Percentiles rank a stretch among this genome's conserved stretches.
phyloP scores from a whole-genome alignment of 2,888 invertebrate species.

The Chromoteleia sp. region DNA sequence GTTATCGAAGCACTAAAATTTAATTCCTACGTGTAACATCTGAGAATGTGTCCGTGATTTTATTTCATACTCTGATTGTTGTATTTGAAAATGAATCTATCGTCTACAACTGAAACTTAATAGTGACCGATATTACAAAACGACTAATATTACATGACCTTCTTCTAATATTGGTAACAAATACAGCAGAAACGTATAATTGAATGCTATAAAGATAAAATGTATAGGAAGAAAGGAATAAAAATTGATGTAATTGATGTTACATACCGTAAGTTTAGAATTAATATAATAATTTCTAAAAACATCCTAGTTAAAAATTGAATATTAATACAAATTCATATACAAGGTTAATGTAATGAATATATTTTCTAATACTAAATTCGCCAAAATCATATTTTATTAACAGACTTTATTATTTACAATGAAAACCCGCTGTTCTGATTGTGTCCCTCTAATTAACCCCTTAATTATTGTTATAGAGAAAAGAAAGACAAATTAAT shows the following conservation, averaged over 20 bases:
- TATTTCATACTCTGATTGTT: conserved; percentile 39
- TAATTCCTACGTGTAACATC: background rate
- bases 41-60: conserved; percentile 8
- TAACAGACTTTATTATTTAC: no score
- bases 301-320: no score
- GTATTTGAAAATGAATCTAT: conserved; percentile 33
- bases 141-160: conserved; percentile 38
- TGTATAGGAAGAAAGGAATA: background rate
- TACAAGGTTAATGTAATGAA: no score
- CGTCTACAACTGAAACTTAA: conserved; percentile 24
- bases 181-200: conserved; percentile 26
- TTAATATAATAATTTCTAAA: background rate
- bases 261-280: background rate
- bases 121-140: conserved; percentile 14
- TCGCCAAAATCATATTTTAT: no score
- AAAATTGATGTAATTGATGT: background rate
- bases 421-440: no score
- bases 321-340: no score
- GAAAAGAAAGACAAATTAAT: no score
- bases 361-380: no score
- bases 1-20: conserved; percentile 1
- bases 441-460: no score
- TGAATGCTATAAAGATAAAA: conserved; percentile 29
- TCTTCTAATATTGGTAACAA: conserved; percentile 31
- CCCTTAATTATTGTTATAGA: no score